Base-by-base conservation (phyloP, 1,140 invertebrate genomes). In the Aphis gossypii region DNA sequence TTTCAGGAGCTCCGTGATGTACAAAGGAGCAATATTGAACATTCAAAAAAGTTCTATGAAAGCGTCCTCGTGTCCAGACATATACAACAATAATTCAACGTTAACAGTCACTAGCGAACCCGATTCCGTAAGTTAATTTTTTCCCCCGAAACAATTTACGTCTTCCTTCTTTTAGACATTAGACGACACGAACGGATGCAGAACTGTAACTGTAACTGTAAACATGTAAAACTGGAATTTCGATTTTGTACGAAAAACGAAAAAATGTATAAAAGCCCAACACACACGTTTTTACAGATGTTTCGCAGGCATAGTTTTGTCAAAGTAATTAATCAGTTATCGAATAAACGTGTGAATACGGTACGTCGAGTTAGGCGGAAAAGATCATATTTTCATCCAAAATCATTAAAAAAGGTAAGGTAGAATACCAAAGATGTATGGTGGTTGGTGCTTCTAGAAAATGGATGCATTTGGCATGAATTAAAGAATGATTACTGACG, bases 31-130 rank as follows among this genome's bases (percentile, higher is more conserved):
- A 2, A 98, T 98, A 97, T 95, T 98, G 46, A 98, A 98, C 94
- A 97, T 98, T 94, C 97, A 97, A 94, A 95, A 97, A 83, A 98
- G 98, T 95, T 96, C 97, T 35, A 95, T 98, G 21, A 96, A 97
- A 93, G 98, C 98, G 0, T 98, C 97, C 4, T 98, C 97, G 35
- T 98, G 98, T 94, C 98, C 98, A 3, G 97, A 98, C 95, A 98
- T 98, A 94, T 98, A 97, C 94, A 96, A 97, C 92, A 98, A 98
- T 95, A 98, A 98, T 95, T 98, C 97, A 2, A 98, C 98, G 96
- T 97, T 97, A 2, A 98, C 97, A n/a, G 97, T 98, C 94, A 97
- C 97, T 21, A 97, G 97, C 94, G 97, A 97, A 94, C 97, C 97
- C 95, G 95, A 96, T 91, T 94, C 95, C 94, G 95, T 95, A 94